Evolutionary conservation across 2,113 vertebrate genomes (phyloP).

Genomic region (Morone chrysops): DNA sequence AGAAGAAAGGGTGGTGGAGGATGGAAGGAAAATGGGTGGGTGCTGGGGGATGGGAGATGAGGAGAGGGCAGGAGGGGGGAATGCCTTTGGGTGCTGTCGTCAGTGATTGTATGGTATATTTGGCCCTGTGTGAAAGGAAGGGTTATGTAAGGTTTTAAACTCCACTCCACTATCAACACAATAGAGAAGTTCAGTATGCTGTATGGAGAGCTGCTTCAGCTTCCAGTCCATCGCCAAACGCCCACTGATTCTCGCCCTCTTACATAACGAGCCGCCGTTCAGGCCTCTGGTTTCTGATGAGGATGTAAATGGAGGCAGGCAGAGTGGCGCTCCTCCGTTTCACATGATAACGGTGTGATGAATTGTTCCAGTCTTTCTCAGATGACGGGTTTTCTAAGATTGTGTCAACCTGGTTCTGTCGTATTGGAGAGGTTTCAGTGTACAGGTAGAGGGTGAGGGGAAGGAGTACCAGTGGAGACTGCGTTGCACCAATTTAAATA

Average conservation of each 20-base stretch:
- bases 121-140: slow-evolving; percentile 47
- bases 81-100: slow-evolving; percentile 42
- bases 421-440: neutral
- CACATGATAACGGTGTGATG: neutral
- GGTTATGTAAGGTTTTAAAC: slow-evolving; percentile 71
- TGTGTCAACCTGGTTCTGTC: neutral
- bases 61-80: neutral
- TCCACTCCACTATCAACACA: slow-evolving; percentile 35
- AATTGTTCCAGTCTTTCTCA: neutral
- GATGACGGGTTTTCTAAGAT: neutral
- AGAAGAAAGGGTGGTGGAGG: slow-evolving; percentile 46
- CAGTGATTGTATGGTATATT: slow-evolving; percentile 47
- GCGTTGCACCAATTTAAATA: neutral
- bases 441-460: neutral
- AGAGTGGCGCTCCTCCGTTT: neutral
- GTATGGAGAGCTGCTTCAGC: slow-evolving; percentile 40
- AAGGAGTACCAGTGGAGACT: neutral
- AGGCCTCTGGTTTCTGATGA: slow-evolving; percentile 21
- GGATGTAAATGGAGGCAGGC: slow-evolving; percentile 45
- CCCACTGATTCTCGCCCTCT: slow-evolving; percentile 46
- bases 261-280: slow-evolving; percentile 31
- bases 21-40: slow-evolving; percentile 30
- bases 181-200: slow-evolving; percentile 40
- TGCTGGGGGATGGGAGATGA: slow-evolving; percentile 23
- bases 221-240: slow-evolving; percentile 34